Percentiles rank a stretch among this genome's conserved stretches.
These are phyloP conservation scores for Tetanocera ferruginea DNA, from an alignment of 2,888 invertebrate species.

Conservation along the genomic window DNA sequence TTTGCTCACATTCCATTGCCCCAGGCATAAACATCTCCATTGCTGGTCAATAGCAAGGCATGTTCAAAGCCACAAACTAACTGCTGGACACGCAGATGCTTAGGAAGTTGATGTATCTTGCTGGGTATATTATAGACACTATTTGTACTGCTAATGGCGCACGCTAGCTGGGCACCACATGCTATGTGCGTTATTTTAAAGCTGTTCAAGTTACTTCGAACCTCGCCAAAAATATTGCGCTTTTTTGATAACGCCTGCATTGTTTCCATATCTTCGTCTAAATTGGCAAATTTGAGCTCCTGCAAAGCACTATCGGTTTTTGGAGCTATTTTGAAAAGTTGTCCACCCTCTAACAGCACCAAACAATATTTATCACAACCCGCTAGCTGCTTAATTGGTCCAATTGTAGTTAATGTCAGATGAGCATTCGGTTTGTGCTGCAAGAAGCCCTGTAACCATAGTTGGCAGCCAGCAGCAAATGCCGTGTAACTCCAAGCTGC, in stretches of 20 bases:
- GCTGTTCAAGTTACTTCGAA: constrained; percentile 9
- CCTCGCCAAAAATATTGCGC: constrained; percentile 57
- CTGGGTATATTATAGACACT: constrained; percentile 76
- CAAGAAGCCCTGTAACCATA: constrained; percentile 58
- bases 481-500: constrained; percentile 63
- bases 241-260: constrained; percentile 49
- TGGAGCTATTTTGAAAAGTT: constrained; percentile 56
- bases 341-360: constrained; percentile 59
- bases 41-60: constrained; percentile 77
- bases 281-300: constrained; percentile 49
- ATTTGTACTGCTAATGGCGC: constrained; percentile 71
- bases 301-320: constrained; percentile 48
- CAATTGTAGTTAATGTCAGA: constrained; percentile 50
- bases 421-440: constrained; percentile 41
- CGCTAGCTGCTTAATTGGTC: constrained; percentile 55
- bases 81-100: constrained; percentile 74
- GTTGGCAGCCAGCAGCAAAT: constrained; percentile 49
- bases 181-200: constrained; percentile 68
- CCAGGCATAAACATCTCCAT: constrained; percentile 84
- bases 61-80: constrained; percentile 87
- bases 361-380: constrained; percentile 60
- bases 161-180: constrained; percentile 70
- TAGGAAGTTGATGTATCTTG: constrained; percentile 72
- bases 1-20: constrained; percentile 83
- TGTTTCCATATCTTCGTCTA: constrained; percentile 34